phyloP scores from a whole-genome alignment of 1,140 invertebrate genomes.

The Maconellicoccus hirsutus region DNA sequence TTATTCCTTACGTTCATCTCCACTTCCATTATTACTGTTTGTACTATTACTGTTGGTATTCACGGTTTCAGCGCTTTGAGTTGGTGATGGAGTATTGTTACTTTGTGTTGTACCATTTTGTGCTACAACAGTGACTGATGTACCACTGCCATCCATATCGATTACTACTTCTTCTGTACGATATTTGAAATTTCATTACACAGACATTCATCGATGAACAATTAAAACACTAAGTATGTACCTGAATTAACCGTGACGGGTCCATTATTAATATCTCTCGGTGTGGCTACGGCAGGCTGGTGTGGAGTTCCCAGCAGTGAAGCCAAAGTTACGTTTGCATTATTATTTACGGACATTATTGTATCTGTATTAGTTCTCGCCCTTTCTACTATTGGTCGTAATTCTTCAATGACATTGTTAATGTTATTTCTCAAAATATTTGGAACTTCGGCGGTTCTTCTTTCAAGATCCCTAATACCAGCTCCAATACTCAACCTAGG shows the following conservation, averaged over 20 bases:
- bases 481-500: conserved; percentile 22
- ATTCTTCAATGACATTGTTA: conserved; percentile 40
- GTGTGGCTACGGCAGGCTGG: neutral
- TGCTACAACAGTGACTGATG: neutral
- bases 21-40: neutral
- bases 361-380: conserved; percentile 27
- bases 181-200: neutral
- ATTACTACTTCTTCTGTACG: neutral
- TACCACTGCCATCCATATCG: neutral
- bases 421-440: conserved; percentile 40
- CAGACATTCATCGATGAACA: too few relatives aligned
- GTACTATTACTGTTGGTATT: neutral
- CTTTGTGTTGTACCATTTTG: neutral
- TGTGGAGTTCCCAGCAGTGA: neutral
- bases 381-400: conserved; percentile 40
- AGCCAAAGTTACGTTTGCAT: neutral
- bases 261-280: neutral
- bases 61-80: neutral
- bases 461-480: conserved; percentile 29
- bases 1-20: neutral
- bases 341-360: neutral
- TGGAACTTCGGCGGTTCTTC: conserved; percentile 36
- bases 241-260: neutral
- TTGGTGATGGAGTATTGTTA: neutral
- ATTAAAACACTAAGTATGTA: neutral